Evolutionary conservation across 2,113 vertebrate species (phyloP).

Genomic region (Eulemur rufifrons): DNA sequence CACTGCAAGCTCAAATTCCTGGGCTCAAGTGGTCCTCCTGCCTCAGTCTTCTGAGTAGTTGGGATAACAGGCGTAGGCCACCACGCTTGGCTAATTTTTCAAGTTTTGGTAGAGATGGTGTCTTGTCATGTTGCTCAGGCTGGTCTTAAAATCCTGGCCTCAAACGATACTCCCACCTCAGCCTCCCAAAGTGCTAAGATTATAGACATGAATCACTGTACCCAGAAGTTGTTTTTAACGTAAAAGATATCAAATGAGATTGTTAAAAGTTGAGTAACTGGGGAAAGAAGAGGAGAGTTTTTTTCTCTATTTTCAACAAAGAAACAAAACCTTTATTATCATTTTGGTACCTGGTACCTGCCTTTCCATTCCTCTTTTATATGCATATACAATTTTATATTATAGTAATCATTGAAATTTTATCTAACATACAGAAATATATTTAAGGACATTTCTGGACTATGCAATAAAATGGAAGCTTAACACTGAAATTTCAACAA

Average conservation of each 20-base stretch:
- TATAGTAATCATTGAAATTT: background rate
- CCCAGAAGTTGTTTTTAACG: background rate
- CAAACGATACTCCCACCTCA: too few species aligned
- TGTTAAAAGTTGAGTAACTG: background rate
- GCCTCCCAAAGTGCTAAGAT: too few species aligned
- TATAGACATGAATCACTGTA: too few species aligned
- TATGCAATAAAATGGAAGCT: background rate
- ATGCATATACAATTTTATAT: background rate
- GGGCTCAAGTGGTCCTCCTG: too few species aligned
- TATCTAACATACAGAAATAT: constrained; percentile 11
- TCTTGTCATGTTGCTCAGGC: too few species aligned
- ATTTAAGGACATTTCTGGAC: background rate
- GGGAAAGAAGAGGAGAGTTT: background rate
- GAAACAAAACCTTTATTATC: background rate
- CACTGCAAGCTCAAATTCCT: too few species aligned
- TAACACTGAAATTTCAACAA: background rate
- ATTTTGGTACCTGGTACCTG: background rate
- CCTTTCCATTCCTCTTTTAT: background rate
- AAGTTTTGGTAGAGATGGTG: too few species aligned
- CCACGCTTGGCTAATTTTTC: too few species aligned
- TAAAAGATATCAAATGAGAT: background rate
- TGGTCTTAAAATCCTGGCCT: too few species aligned
- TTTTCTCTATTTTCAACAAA: background rate
- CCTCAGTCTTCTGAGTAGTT: too few species aligned
- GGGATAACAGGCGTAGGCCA: too few species aligned